Conservation (phyloP, 2,113 vertebrate species). For the Oreotragus oreotragus region DNA sequence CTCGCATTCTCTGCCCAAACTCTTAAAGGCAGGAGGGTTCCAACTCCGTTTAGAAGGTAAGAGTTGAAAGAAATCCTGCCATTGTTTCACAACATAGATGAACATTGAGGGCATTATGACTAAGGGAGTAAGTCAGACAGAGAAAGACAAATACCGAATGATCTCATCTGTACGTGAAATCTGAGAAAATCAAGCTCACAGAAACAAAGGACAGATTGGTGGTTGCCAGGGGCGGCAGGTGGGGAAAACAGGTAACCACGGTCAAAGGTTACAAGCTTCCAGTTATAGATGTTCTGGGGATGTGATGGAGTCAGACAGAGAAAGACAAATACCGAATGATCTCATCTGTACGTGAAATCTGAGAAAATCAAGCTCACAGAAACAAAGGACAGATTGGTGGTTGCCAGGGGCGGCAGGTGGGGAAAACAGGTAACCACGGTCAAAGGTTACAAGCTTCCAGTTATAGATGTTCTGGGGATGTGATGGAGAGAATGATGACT, state of each 20-base stretch:
- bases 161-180: background rate
- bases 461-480: background rate
- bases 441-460: background rate
- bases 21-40: background rate
- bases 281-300: background rate
- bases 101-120: background rate
- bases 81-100: background rate
- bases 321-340: background rate
- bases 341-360: background rate
- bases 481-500: background rate
- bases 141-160: background rate
- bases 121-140: background rate
- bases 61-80: background rate
- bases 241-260: background rate
- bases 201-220: background rate
- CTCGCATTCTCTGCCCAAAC: background rate
- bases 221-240: background rate
- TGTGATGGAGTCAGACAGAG: background rate
- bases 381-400: background rate
- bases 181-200: background rate
- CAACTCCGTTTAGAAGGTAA: background rate
- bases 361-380: background rate
- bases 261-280: background rate
- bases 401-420: background rate
- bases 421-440: background rate